phyloP scores from a whole-genome alignment of 2,797 vertebrate genomes.

The Phoebastria nigripes region DNA sequence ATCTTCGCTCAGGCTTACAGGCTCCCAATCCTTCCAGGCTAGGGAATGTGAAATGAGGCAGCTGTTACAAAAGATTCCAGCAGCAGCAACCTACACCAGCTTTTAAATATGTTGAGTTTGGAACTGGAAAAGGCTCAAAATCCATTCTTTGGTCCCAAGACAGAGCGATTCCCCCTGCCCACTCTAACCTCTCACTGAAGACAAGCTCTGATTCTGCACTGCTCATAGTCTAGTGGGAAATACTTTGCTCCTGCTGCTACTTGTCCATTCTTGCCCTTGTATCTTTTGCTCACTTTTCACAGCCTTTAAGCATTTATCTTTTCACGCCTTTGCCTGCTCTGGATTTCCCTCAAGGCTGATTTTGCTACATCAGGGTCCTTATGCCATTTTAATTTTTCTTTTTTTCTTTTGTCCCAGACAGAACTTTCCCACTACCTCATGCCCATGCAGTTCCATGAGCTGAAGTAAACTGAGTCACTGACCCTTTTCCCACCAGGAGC shows the following conservation, averaged over 20 bases:
- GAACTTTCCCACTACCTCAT: neutral
- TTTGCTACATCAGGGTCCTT: neutral
- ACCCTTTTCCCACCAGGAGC: neutral
- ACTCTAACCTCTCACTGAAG: neutral
- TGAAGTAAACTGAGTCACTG: neutral
- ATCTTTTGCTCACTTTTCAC: slow-evolving; percentile 54
- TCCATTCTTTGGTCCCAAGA: neutral
- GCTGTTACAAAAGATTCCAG: neutral
- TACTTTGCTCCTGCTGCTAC: slow-evolving; percentile 40
- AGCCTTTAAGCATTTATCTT: slow-evolving; percentile 56
- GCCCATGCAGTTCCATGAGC: neutral
- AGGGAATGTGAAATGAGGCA: neutral
- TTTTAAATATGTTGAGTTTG: neutral
- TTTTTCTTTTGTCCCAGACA: neutral
- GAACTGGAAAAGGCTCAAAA: neutral
- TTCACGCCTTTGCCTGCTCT: slow-evolving; percentile 57
- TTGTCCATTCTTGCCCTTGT: slow-evolving; percentile 52
- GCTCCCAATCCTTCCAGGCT: neutral
- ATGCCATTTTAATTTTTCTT: neutral
- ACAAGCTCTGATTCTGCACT: neutral
- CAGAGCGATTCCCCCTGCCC: neutral
- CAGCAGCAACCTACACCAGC: neutral
- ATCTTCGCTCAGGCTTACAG: neutral
- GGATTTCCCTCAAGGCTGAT: slow-evolving; percentile 59
- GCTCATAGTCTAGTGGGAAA: slow-evolving; percentile 35